A percentile compares a stretch with the other conserved stretches of the same genome.
Evolutionary conservation across 1,140 invertebrate species (phyloP).

Genomic region (roundworm (Caenorhabditis elegans)): WBcel235 BX284605.5:5783001-5783500

Average conservation of each 20-base stretch:
- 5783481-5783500: too few species aligned
- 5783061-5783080: neutral
- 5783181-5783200: slow-evolving; percentile 55
- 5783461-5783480: too few species aligned
- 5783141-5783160: neutral
- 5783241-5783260: slow-evolving; percentile 32
- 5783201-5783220: slow-evolving; percentile 58
- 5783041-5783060: slow-evolving; percentile 2
- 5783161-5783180: slow-evolving; percentile 50
- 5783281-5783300: too few species aligned
- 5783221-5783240: slow-evolving; percentile 51
- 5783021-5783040: slow-evolving; percentile 21
- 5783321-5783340: slow-evolving; percentile 37
- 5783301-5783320: neutral
- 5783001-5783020: slow-evolving; percentile 21
- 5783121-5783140: neutral
- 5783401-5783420: too few species aligned
- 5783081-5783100: neutral
- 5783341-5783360: slow-evolving; percentile 52
- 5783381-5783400: neutral
- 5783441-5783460: too few species aligned
- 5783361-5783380: slow-evolving; percentile 55
- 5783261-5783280: slow-evolving; percentile 17
- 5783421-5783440: too few species aligned
- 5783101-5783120: slow-evolving; percentile 18